These are phyloP conservation scores for Leptobrachium leishanense DNA, from an alignment of 2,113 vertebrate genomes.

Conservation along the genomic window DNA sequence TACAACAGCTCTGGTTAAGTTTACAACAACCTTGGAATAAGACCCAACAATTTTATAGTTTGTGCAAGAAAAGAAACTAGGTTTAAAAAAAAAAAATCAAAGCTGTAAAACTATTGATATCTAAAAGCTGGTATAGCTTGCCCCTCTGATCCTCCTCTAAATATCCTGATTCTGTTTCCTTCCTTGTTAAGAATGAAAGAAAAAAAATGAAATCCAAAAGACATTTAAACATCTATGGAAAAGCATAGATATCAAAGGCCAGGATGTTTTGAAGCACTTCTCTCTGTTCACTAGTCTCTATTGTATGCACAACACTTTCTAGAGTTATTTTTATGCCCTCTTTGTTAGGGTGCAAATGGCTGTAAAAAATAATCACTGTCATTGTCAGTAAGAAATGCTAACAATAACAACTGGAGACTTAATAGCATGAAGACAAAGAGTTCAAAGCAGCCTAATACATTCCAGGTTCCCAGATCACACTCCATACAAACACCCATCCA, in stretches of 20 bases:
- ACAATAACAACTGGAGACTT: slow-evolving; percentile 39
- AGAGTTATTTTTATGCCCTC: slow-evolving; percentile 40
- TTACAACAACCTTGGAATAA: too few relatives aligned
- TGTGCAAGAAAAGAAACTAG: slow-evolving; percentile 11
- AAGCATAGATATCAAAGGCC: slow-evolving; percentile 42
- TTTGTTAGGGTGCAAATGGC: slow-evolving; percentile 42
- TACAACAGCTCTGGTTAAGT: too few relatives aligned
- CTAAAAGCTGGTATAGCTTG: slow-evolving; percentile 6
- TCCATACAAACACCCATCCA: slow-evolving; percentile 18
- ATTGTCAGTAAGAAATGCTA: slow-evolving; percentile 44
- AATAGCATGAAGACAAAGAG: slow-evolving; percentile 33
- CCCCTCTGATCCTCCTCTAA: slow-evolving; percentile 33
- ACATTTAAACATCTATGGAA: neutral
- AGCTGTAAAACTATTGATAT: slow-evolving; percentile 33
- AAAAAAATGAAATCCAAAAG: slow-evolving; percentile 11
- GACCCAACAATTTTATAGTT: neutral
- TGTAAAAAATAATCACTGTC: slow-evolving; percentile 46
- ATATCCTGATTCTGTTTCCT: slow-evolving; percentile 37
- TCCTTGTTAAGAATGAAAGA: slow-evolving; percentile 15
- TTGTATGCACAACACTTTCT: slow-evolving; percentile 45
- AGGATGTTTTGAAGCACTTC: slow-evolving; percentile 40
- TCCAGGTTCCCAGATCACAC: slow-evolving; percentile 30
- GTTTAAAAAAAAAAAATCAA: slow-evolving; percentile 19
- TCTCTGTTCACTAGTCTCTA: slow-evolving; percentile 36
- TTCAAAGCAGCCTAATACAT: slow-evolving; percentile 44